Conservation (phyloP, 2,797 vertebrate species). For the Tokudaia tokunoshimensis region DNA sequence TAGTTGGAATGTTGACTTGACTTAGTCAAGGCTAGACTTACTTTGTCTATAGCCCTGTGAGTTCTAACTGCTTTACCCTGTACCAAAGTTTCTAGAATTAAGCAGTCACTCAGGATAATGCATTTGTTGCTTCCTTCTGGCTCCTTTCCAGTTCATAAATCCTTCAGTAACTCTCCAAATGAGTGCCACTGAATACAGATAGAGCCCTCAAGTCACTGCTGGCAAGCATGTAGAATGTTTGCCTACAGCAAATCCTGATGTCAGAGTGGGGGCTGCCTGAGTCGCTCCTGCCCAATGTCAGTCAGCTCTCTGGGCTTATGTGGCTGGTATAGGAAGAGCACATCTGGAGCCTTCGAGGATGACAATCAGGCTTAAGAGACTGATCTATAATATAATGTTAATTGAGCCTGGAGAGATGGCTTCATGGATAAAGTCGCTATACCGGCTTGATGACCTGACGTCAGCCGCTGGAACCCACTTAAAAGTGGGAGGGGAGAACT, state of each 20-base stretch:
- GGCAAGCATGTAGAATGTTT: not conserved
- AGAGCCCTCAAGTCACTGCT: conserved; percentile 28
- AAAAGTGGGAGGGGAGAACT: not conserved
- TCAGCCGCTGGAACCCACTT: too few relatives aligned
- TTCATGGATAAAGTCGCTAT: not conserved
- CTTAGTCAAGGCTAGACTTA: not conserved
- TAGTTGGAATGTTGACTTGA: not conserved
- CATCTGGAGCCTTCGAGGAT: not conserved
- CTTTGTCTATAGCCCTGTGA: not conserved
- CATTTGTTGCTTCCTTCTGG: conserved; percentile 5
- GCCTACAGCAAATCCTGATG: not conserved
- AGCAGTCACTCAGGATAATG: not conserved
- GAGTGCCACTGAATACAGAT: not conserved
- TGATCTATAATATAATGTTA: not conserved
- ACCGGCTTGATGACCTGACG: not conserved
- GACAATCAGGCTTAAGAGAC: conserved; percentile 52
- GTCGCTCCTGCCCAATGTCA: not conserved
- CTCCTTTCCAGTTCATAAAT: conserved; percentile 9
- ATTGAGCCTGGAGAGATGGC: not conserved
- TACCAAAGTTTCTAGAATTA: not conserved
- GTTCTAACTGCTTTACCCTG: not conserved
- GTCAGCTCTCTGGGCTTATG: not conserved
- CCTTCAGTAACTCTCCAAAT: not conserved
- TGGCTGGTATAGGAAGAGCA: not conserved
- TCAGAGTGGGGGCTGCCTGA: not conserved